phyloP scores from a whole-genome alignment of 2,888 invertebrate genomes.

The Cataglyphis rosenhaueri region DNA sequence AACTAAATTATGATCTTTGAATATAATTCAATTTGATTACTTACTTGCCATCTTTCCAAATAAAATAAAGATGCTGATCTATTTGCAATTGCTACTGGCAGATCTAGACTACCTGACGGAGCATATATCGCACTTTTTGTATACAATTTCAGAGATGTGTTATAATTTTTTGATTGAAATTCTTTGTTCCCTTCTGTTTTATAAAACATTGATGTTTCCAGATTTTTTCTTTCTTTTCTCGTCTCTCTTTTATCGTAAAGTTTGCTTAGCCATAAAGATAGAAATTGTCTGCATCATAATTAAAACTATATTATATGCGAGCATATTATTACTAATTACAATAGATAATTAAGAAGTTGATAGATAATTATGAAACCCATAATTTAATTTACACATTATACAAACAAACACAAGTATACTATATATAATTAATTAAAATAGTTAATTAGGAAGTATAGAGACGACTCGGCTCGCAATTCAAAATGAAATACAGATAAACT shows the following conservation, averaged over 20 bases:
- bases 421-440: neutral
- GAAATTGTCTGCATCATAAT: slow-evolving; percentile 77
- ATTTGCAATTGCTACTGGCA: slow-evolving; percentile 89
- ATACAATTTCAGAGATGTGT: slow-evolving; percentile 87
- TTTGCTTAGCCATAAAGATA: slow-evolving; percentile 82
- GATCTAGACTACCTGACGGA: slow-evolving; percentile 86
- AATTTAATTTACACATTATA: neutral
- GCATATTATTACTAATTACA: neutral
- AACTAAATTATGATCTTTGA: slow-evolving; percentile 18
- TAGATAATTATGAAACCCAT: neutral
- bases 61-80: slow-evolving; percentile 89
- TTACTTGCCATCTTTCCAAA: slow-evolving; percentile 88
- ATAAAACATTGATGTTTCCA: slow-evolving; percentile 81
- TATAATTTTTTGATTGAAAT: slow-evolving; percentile 87
- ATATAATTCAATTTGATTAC: slow-evolving; percentile 34
- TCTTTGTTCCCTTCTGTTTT: slow-evolving; percentile 87
- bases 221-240: slow-evolving; percentile 77
- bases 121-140: slow-evolving; percentile 89
- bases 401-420: neutral
- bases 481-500: neutral
- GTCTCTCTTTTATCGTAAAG: slow-evolving; percentile 77
- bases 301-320: neutral
- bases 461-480: neutral
- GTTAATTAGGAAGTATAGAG: neutral
- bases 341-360: neutral